Evolutionary conservation across 2,113 vertebrate genomes (phyloP), one percentile per base, ranked within the genome.

Genomic region (Gasterosteus aculeatus): DNA sequence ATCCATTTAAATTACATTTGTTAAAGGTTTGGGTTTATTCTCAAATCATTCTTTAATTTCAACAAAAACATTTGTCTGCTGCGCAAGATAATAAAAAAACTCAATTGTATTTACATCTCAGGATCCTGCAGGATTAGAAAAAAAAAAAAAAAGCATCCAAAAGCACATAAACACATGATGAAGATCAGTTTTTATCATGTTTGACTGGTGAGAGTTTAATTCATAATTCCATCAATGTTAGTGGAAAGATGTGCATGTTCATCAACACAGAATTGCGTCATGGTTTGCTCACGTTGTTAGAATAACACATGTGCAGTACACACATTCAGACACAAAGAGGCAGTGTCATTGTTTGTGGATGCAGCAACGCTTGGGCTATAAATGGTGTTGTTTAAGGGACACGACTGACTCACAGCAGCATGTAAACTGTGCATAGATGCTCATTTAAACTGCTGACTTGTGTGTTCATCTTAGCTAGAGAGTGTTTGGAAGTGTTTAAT

Each of bases 401-500:
- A 65, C 10, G 1, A 61, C 44, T 59, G 56, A 63, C 46, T 86
- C 75, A 81, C 49, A 56, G 42, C 35, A 38, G 7, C 22, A 1
- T 57, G 31, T 64, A 47, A 78, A 41, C 22, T 31, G n/a, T 65
- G 69, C 35, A 59, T 62, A 58, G 59, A 62, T 35, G 59, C 44
- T 82, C 53, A 66, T 77, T 77, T 49, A 80, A 81, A 79, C 1
- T 75, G 51, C 60, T 78, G 78, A 82, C 75, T 74, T 86, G 63
- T 57, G 59, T 58, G 22, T 78, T 85, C 56, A 82, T 59, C 71
- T 56, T 49, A 76, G 18, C n/a, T 46, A 2, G 9, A 44, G 16
- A 44, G 16, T 6, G 53, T 33, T 33, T 33, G 33, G 33, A 33
- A 38, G 35, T 38, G 35, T 38, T 38, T 6, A 38, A n/a, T n/a